Percentiles rank a stretch among this genome's conserved stretches.
Evolutionary conservation across 2,797 vertebrate genomes (phyloP).

Genomic region (Cossypha niveicapilla): DNA sequence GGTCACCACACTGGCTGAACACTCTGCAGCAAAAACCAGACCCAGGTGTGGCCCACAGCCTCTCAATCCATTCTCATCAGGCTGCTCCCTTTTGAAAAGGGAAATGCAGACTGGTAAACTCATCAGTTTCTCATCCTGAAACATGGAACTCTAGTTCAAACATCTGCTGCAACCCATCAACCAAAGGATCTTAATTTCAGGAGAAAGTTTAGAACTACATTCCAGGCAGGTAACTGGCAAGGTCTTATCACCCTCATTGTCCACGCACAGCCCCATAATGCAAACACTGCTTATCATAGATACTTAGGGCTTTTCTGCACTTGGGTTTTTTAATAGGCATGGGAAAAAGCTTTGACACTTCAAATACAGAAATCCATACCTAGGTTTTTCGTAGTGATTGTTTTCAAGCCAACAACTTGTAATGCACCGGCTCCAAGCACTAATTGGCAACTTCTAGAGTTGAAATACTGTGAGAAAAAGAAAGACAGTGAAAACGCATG

Average conservation of each 20-base stretch:
- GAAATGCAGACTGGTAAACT: background rate
- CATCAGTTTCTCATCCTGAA: background rate
- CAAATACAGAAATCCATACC: conserved; percentile 76
- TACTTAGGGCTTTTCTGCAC: accelerated
- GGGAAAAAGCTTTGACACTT: background rate
- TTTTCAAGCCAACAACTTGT: conserved; percentile 96
- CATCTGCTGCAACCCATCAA: background rate
- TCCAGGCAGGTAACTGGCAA: background rate
- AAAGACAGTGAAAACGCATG: background rate
- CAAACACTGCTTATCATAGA: background rate
- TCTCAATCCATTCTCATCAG: background rate
- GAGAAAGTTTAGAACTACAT: background rate
- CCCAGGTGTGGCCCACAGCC: background rate
- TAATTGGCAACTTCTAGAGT: conserved; percentile 96
- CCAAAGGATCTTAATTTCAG: background rate
- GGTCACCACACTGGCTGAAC: background rate
- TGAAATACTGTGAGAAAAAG: conserved; percentile 87
- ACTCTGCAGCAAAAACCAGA: background rate
- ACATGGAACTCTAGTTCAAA: background rate
- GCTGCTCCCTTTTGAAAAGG: background rate
- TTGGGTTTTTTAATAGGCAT: background rate
- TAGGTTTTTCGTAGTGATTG: conserved; percentile 98
- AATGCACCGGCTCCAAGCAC: conserved; percentile 95
- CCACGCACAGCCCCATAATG: background rate
- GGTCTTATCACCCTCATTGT: background rate